Evolutionary conservation across 2,113 vertebrate species (phyloP).

Genomic region (Caretta caretta): DNA sequence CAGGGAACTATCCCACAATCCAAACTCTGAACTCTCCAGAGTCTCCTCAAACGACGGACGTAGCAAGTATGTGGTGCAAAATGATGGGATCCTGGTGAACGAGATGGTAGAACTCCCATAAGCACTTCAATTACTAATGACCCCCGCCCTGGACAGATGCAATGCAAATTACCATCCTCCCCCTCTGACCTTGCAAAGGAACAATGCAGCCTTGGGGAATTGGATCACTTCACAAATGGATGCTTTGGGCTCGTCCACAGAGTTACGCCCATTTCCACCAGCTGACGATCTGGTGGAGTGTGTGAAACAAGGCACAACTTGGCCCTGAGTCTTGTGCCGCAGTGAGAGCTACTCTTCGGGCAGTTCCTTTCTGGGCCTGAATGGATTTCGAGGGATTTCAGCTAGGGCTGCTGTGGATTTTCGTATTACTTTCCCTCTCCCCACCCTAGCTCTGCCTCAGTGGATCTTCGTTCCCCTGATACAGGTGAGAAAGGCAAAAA

Average conservation of each 20-base stretch:
- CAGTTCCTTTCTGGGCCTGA: background rate
- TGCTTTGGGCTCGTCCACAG: rapidly evolving
- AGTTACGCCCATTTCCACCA: background rate
- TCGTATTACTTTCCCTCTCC: background rate
- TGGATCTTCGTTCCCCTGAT: background rate
- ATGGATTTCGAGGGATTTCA: too few species aligned
- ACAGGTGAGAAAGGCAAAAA: background rate
- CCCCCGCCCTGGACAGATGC: background rate
- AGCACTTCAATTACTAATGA: background rate
- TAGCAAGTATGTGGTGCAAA: background rate
- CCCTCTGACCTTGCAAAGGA: background rate
- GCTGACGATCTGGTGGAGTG: background rate
- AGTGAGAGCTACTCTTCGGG: background rate
- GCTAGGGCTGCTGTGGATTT: background rate
- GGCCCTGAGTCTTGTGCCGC: background rate
- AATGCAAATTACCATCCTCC: background rate
- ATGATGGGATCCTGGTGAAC: background rate
- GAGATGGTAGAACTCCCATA: rapidly evolving
- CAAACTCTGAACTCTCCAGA: background rate
- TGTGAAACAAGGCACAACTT: background rate
- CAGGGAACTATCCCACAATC: background rate
- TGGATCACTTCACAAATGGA: rapidly evolving
- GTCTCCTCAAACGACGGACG: background rate
- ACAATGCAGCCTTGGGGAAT: background rate
- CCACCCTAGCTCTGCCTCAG: background rate